A percentile compares a stretch with the other conserved stretches of the same genome.
Evolutionary conservation across 2,888 invertebrate species (phyloP).

Genomic region (Xanthia icteritia): DNA sequence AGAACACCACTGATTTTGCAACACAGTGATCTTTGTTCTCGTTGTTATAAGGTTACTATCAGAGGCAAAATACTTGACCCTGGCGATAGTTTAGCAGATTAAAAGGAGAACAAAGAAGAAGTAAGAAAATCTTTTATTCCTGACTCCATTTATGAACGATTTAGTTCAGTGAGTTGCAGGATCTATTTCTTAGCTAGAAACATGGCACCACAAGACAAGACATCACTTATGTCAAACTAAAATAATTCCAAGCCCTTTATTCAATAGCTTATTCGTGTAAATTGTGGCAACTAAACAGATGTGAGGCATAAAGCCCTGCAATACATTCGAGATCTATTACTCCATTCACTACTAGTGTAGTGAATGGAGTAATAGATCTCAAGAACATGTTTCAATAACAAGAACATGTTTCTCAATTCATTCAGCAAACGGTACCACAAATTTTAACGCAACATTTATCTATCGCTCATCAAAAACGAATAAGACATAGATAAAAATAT

Average conservation of each 20-base stretch:
- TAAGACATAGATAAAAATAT: too few relatives aligned
- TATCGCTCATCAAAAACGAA: too few relatives aligned
- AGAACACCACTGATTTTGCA: background rate
- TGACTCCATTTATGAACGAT: background rate
- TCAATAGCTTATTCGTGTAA: conserved; percentile 27
- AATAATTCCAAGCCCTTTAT: conserved; percentile 14
- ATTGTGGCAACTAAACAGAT: conserved; percentile 32
- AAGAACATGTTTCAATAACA: too few relatives aligned
- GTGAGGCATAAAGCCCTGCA: conserved; percentile 17
- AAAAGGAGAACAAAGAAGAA: background rate
- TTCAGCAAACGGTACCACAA: conserved; percentile 24
- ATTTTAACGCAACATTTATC: background rate
- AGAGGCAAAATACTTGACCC: background rate
- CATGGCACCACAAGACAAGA: background rate
- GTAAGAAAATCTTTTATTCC: too few relatives aligned
- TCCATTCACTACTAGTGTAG: conserved; percentile 29
- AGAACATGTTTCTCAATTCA: conserved; percentile 13
- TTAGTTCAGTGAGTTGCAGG: background rate
- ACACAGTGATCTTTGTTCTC: background rate
- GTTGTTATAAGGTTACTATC: background rate
- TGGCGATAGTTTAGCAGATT: background rate
- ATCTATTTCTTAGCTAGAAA: background rate
- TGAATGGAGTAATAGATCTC: too few relatives aligned
- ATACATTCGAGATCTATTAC: conserved; percentile 12
- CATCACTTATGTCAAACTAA: background rate